Percentiles rank a stretch among this genome's conserved stretches.
phyloP scores from a whole-genome alignment of 2,797 vertebrate species.

The Huso huso region DNA sequence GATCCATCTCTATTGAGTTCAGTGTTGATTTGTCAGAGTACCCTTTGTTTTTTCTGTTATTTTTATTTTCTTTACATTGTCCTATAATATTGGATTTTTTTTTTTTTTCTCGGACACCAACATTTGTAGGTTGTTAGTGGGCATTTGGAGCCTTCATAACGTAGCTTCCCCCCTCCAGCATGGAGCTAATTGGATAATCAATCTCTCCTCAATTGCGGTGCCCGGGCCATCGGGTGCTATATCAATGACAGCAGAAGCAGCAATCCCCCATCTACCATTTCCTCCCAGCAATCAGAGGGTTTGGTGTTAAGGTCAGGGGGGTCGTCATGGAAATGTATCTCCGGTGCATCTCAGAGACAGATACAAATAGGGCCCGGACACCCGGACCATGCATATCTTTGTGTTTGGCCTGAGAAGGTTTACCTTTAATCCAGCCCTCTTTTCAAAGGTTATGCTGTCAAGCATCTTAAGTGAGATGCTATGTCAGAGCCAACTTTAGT shows the following conservation, averaged over 20 bases:
- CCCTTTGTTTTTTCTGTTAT: no score
- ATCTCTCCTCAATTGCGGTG: slow-evolving; percentile 48
- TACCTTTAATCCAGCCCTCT: slow-evolving; percentile 46
- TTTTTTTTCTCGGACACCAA: slow-evolving; percentile 5
- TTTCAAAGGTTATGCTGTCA: slow-evolving; percentile 55
- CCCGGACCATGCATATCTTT: slow-evolving; percentile 44
- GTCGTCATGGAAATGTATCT: slow-evolving; percentile 38
- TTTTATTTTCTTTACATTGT: no score
- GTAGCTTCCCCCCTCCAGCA: slow-evolving; percentile 25
- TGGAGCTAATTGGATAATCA: slow-evolving; percentile 60
- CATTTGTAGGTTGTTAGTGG: slow-evolving; percentile 49
- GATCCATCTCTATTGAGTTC: no score
- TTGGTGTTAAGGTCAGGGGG: slow-evolving; percentile 41
- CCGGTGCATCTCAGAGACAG: slow-evolving; percentile 33
- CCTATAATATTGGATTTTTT: no score
- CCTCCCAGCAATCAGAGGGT: slow-evolving; percentile 29
- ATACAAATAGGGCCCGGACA: slow-evolving; percentile 31
- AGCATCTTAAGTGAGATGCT: slow-evolving; percentile 27
- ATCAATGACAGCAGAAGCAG: slow-evolving; percentile 43
- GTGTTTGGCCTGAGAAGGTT: slow-evolving; percentile 34
- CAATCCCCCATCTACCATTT: slow-evolving; percentile 40
- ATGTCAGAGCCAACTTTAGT: slow-evolving; percentile 38
- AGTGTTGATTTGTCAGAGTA: no score
- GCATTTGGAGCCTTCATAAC: slow-evolving; percentile 32
- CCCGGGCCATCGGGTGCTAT: slow-evolving; percentile 31